These are phyloP conservation scores for Nettapus auritus DNA, from an alignment of 2,113 vertebrate genomes.

Conservation along the genomic window DNA sequence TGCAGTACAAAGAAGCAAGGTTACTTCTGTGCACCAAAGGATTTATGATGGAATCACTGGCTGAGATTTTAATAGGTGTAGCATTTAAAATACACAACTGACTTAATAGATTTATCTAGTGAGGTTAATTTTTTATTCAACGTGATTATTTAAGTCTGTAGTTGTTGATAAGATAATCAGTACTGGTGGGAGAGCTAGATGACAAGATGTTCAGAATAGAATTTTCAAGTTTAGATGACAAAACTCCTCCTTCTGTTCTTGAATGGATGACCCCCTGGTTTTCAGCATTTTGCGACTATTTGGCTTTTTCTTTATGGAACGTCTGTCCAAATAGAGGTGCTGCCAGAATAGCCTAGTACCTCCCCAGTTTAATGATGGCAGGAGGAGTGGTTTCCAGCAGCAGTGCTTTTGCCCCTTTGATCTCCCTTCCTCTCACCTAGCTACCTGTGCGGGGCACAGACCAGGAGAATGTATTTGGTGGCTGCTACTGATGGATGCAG, in stretches of 20 bases:
- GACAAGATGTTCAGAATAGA: background rate
- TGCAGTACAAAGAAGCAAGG: background rate
- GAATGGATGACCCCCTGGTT: background rate
- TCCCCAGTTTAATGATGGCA: too few species aligned
- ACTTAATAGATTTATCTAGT: background rate
- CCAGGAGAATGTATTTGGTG: background rate
- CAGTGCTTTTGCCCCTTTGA: background rate
- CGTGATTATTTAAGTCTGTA: background rate
- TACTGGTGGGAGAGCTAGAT: background rate
- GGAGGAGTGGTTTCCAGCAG: too few species aligned
- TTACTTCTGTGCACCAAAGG: background rate
- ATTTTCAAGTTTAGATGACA: background rate
- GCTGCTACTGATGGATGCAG: background rate
- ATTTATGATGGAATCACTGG: background rate
- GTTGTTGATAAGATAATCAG: background rate
- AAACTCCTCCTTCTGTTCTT: background rate
- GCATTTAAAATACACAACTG: background rate
- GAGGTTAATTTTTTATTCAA: background rate
- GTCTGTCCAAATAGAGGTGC: too few species aligned
- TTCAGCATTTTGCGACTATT: background rate
- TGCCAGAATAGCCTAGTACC: too few species aligned
- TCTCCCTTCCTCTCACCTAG: background rate
- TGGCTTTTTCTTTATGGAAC: too few species aligned
- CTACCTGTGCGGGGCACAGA: background rate
- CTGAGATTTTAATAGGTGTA: background rate